phyloP scores from a whole-genome alignment of 2,797 vertebrate genomes.

The Semaprochilodus insignis region DNA sequence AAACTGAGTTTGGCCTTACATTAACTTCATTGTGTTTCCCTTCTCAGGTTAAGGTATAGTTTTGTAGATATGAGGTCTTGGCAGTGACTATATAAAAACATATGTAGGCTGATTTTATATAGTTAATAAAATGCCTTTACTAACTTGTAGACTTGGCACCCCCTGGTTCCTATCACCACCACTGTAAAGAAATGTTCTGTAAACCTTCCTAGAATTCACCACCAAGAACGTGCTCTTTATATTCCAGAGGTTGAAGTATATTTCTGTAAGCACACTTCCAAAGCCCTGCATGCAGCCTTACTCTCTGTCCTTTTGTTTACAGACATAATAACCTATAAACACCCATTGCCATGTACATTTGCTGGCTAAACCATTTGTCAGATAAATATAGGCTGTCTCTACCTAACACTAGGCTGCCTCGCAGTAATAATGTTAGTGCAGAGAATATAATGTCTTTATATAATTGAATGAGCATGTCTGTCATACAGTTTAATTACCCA shows the following conservation, averaged over 20 bases:
- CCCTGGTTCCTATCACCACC: too few species aligned
- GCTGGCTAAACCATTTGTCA: constrained; percentile 31
- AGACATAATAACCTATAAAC: constrained; percentile 29
- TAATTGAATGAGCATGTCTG: constrained; percentile 60
- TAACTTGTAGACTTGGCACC: too few species aligned
- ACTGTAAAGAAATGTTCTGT: too few species aligned
- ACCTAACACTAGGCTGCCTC: constrained; percentile 25
- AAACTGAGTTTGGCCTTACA: too few species aligned
- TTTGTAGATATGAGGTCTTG: too few species aligned
- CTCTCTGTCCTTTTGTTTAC: neutral
- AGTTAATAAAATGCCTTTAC: too few species aligned
- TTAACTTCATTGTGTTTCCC: too few species aligned
- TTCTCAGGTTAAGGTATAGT: too few species aligned
- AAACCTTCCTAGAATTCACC: too few species aligned
- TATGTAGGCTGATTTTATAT: too few species aligned
- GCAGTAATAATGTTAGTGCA: constrained; percentile 16
- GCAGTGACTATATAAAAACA: too few species aligned
- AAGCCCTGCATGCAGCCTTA: neutral
- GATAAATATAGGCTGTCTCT: constrained; percentile 38
- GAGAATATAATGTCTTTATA: constrained; percentile 57
- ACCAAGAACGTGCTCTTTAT: too few species aligned
- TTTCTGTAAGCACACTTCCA: neutral
- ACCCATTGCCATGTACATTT: constrained; percentile 8
- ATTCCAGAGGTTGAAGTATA: neutral
- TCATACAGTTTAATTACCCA: constrained; percentile 67